Evolutionary conservation across 2,113 vertebrate genomes (phyloP).

Genomic region (Forbesichthys agassizii): DNA sequence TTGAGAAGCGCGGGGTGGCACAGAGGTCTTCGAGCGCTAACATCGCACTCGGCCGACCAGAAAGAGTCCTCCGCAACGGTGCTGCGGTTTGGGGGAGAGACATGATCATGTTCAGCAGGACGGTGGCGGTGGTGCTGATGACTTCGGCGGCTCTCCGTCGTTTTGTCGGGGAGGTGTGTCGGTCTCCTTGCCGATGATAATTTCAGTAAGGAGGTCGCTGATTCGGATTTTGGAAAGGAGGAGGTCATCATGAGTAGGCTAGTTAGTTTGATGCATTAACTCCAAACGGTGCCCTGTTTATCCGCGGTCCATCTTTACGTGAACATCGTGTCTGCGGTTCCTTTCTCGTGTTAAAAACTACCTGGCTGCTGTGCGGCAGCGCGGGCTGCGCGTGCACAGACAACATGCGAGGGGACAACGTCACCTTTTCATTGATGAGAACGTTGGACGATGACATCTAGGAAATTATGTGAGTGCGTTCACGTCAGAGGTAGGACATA

Average conservation of each 20-base stretch:
- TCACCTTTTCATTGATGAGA: slow-evolving; percentile 64
- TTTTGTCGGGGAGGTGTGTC: slow-evolving; percentile 53
- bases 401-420: slow-evolving; percentile 51
- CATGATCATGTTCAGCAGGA: slow-evolving; percentile 34
- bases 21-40: slow-evolving; percentile 90
- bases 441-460: slow-evolving; percentile 19
- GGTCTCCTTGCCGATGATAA: slow-evolving; percentile 61
- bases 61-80: slow-evolving; percentile 61
- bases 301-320: slow-evolving; percentile 23
- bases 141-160: slow-evolving; percentile 60
- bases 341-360: slow-evolving; percentile 41
- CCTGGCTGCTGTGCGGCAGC: slow-evolving; percentile 54
- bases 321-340: slow-evolving; percentile 16
- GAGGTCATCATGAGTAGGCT: slow-evolving; percentile 82
- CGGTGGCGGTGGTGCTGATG: slow-evolving; percentile 64
- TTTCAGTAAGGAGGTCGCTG: slow-evolving; percentile 86
- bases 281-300: slow-evolving; percentile 14
- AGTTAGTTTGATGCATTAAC: not conserved
- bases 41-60: slow-evolving; percentile 79
- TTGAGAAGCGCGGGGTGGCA: slow-evolving; percentile 81
- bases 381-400: slow-evolving; percentile 45
- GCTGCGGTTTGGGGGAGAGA: slow-evolving; percentile 8
- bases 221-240: slow-evolving; percentile 87
- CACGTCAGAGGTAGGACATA: not conserved
- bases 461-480: slow-evolving; percentile 43